phyloP scores from a whole-genome alignment of 2,113 vertebrate genomes.

The Eurystomus gularis region DNA sequence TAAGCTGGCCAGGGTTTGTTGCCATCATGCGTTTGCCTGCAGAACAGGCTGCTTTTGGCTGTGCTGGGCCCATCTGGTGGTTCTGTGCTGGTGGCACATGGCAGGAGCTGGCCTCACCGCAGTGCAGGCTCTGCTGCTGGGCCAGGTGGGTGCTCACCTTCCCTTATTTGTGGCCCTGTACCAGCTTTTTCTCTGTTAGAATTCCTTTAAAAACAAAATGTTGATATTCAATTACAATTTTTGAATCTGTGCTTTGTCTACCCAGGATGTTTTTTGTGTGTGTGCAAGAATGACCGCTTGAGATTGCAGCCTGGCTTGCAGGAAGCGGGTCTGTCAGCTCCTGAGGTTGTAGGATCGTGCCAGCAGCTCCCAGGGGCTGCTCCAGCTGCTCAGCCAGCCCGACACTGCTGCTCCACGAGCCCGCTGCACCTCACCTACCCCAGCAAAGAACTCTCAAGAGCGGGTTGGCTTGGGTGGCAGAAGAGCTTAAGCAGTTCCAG shows the following conservation, averaged over 20 bases:
- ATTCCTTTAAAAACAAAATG: neutral
- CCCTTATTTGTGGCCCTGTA: neutral
- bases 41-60: neutral
- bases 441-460: neutral
- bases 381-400: neutral
- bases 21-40: accelerated
- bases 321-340: neutral
- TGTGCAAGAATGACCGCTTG: neutral
- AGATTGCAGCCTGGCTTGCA: neutral
- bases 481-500: neutral
- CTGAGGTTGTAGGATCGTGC: neutral
- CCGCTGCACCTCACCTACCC: accelerated
- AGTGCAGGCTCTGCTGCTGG: neutral
- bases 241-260: neutral
- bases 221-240: neutral
- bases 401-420: neutral
- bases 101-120: neutral
- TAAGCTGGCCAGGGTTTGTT: neutral
- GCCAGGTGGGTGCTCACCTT: neutral
- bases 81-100: neutral
- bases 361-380: neutral
- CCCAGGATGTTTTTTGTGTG: neutral
- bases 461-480: accelerated
- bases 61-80: neutral
- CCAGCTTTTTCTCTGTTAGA: neutral